Evolutionary conservation across 2,888 invertebrate species (phyloP), one percentile per base, ranked within the genome.

Genomic region (Neocrepidodera transversa): DNA sequence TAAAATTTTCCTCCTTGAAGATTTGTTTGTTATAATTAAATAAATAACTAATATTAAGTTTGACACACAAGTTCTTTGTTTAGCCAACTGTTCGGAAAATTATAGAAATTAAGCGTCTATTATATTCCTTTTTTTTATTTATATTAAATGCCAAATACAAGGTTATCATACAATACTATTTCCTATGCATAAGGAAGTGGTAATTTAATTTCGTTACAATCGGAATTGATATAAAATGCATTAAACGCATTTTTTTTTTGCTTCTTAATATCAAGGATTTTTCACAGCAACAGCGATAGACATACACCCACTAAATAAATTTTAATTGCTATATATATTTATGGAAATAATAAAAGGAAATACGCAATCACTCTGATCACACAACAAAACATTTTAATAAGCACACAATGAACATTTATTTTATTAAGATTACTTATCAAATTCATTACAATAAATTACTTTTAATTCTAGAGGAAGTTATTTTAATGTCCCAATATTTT

Each of bases 251-350:
- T 40, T 50, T 50, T 49, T 47, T 26, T 23, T 16, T 61, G 14
- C 38, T 42, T 26, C 30, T 52, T 30, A 52, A 40, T 40, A 52
- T 52, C 52, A 52, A 52, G 52, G 42, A 18, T 52, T 52, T 52
- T 52, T 52, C 16, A 36, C 36, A n/a, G 51, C 17, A 45, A 14
- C 14, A 23, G 30, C 30, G 47, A 47, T 47, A 47, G 28, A 47
- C 20, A 8, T 28, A 47, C 47, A 47, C 47, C 47, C 47, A 47
- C 47, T 28, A 30, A n/a, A 18, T 30, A 30, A 28, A 47, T 47
- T 28, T 47, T 47, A 47, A 47, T 47, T 47, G 30, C 47, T 40
- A 17, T 11, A 18, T 40, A 18, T 40, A 14, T 40, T 14, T 18
- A 40, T 40, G 35, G 11, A 2, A 35, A 11, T 13, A 2, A 13